Base-by-base conservation (phyloP, 1,140 invertebrate species). In the Cherax quadricarinatus region DNA sequence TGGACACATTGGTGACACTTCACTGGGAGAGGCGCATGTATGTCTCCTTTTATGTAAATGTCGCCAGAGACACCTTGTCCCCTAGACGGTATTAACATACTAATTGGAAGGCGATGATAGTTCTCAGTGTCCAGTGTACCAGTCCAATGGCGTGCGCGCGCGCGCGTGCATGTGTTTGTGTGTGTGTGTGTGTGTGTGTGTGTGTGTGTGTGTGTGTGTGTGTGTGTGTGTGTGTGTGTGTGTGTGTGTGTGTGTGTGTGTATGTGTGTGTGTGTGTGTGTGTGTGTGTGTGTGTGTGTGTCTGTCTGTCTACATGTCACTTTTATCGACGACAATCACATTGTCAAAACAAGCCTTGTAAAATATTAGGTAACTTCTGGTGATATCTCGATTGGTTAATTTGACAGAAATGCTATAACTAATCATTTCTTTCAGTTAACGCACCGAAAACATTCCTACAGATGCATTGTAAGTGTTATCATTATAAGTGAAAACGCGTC, bases 21-120 rank as follows among this genome's bases (percentile, higher is more conserved):
- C 53, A 1, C 62, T 6, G 0, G 14, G 12, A 66, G 62, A 21
- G 5, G 62, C 62, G 2, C 62, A 5, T 57, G 86, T 24, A 60
- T 88, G 75, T 88, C 73, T 80, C 51, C 86, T 80, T 62, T 80
- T 80, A 88, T 88, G 75, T 62, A 88, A 62, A 88, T 88, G 51
- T n/a, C 78, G 51, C n/a, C 9, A 41, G 51, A 88, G 75, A 88
- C 30, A 73, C 57, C 73, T 79, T 88, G 75, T 88, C 24, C 70
- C 70, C 70, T 30, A 24, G 18, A n/a, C 30, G 51, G 18, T 62
- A 88, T 88, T 88, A 88, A 80, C 86, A 88, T 88, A 88, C 86
- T 88, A 79, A 88, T 88, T 88, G 86, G 53, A 87, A 87, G 70
- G 53, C 86, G 86, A 88, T 88, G 86, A 88, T 51, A 75, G 86